phyloP scores from a whole-genome alignment of 1,140 invertebrate species.

The Pinna nobilis region DNA sequence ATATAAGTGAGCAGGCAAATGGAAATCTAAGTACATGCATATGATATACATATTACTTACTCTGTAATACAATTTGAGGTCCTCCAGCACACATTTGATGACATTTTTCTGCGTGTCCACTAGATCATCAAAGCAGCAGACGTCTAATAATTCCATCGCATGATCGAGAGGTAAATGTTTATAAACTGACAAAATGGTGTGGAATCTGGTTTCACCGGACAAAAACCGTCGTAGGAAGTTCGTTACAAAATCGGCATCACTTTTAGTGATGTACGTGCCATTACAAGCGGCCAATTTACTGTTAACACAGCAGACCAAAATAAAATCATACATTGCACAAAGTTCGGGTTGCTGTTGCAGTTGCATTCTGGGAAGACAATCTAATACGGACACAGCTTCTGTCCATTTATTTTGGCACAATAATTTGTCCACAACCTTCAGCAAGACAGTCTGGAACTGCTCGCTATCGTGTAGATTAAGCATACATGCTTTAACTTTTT shows the following conservation, averaged over 20 bases:
- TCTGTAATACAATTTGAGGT: constrained; percentile 58
- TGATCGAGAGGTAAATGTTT: constrained; percentile 60
- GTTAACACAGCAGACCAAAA: constrained; percentile 33
- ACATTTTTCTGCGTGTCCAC: constrained; percentile 37
- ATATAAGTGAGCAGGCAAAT: background rate
- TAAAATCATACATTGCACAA: constrained; percentile 62
- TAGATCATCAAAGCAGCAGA: constrained; percentile 49
- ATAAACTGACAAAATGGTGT: constrained; percentile 58
- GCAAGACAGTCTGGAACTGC: constrained; percentile 58
- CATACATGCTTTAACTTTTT: constrained; percentile 65
- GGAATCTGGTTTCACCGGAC: constrained; percentile 49
- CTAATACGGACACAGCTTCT: constrained; percentile 55
- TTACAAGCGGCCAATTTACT: background rate
- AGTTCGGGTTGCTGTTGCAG: constrained; percentile 49
- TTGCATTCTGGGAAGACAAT: constrained; percentile 59
- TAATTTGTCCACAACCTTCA: constrained; percentile 57
- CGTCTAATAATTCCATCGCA: constrained; percentile 61
- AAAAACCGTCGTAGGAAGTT: constrained; percentile 50
- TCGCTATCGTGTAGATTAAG: constrained; percentile 61
- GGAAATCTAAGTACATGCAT: background rate
- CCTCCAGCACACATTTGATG: constrained; percentile 52
- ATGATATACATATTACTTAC: constrained; percentile 40
- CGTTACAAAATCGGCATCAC: constrained; percentile 22
- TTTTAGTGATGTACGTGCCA: constrained; percentile 9
- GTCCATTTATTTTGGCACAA: constrained; percentile 57